Conservation (phyloP, 2,888 invertebrate genomes). For the Agrilus mali region DNA sequence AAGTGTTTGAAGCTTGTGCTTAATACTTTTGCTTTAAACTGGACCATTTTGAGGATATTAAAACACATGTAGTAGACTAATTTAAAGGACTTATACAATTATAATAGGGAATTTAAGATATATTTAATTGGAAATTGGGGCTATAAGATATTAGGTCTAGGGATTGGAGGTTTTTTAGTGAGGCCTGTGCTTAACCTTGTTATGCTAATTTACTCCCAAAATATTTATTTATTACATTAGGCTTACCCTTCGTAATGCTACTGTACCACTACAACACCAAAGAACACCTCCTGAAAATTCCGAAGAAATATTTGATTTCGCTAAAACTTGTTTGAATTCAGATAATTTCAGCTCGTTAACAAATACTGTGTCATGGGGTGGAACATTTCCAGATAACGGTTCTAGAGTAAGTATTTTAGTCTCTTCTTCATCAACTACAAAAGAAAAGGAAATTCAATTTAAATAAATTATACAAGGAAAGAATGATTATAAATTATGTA, state of each 20-base stretch:
- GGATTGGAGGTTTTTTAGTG: no score
- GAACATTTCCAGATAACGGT: constrained; percentile 41
- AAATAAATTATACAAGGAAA: not conserved
- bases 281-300: constrained; percentile 88
- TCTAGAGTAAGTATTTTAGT: constrained; percentile 58
- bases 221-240: not conserved
- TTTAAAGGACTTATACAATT: no score
- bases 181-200: no score
- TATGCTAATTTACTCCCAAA: no score
- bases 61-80: no score
- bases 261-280: constrained; percentile 83
- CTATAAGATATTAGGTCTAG: no score
- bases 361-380: constrained; percentile 72
- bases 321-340: constrained; percentile 74
- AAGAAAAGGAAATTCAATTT: constrained; percentile 3
- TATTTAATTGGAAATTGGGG: no score
- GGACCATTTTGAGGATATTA: no score
- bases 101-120: no score
- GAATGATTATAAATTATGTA: constrained; percentile 1
- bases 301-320: constrained; percentile 61
- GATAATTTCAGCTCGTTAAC: constrained; percentile 88
- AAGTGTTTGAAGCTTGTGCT: no score
- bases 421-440: constrained; percentile 37
- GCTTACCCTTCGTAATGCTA: constrained; percentile 74
- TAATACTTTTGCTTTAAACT: no score